phyloP scores from a whole-genome alignment of 2,113 vertebrate genomes.

The Vulpes ferrilata region DNA sequence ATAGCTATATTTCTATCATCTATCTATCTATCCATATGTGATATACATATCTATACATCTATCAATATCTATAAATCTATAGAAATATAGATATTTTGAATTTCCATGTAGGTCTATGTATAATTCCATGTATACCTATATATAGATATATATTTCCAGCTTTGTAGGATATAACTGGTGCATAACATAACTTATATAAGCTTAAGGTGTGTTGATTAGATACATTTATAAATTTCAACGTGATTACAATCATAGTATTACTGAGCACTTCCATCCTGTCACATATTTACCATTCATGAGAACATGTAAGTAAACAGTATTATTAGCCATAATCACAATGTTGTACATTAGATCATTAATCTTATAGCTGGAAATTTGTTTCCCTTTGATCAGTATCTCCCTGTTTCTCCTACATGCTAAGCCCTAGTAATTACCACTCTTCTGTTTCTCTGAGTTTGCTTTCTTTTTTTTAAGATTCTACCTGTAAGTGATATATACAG shows the following conservation, averaged over 20 bases:
- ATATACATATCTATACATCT: background rate
- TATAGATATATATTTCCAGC: background rate
- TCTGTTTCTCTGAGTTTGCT: background rate
- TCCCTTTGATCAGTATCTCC: background rate
- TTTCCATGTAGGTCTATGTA: too few relatives aligned
- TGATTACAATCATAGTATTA: background rate
- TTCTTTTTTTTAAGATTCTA: background rate
- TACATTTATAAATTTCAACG: background rate
- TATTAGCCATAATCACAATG: background rate
- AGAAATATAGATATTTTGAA: background rate
- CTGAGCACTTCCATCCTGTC: background rate
- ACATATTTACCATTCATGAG: background rate
- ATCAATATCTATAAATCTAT: background rate
- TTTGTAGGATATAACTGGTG: background rate
- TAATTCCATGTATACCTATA: too few relatives aligned
- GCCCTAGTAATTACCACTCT: background rate
- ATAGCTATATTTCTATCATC: background rate
- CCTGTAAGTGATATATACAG: background rate
- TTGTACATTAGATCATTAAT: background rate
- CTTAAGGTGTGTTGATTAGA: background rate
- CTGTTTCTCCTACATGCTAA: background rate
- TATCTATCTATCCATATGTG: background rate
- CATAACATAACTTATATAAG: background rate
- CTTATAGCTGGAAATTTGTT: background rate
- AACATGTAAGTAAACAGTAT: background rate